Evolutionary conservation across 2,113 vertebrate genomes (phyloP), one percentile per base, ranked within the genome.

Genomic region (Cyanoliseus patagonus): DNA sequence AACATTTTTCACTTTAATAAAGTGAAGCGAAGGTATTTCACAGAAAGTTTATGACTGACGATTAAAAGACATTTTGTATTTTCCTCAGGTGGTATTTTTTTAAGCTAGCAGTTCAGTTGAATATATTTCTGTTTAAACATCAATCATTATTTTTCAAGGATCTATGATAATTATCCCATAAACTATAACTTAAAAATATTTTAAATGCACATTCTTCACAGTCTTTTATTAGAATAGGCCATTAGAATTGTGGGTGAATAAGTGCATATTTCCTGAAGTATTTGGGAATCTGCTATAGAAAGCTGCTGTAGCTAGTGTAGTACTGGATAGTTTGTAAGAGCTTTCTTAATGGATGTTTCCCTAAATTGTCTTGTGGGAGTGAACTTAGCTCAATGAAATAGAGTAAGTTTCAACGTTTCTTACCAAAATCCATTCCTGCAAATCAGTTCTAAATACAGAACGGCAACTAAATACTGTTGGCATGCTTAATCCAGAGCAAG

Each of bases 381-480:
- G 55, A 91, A 82, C 39, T 61, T 64, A 63, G 72, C 47, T 84
- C 84, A 92, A 79, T 94, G 94, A 94, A 96, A 90, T 59, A 84
- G 37, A 93, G 83, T 79, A 88, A 81, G 61, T 83, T 95, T 93
- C 66, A 82, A 49, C 53, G 85, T 92, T 93, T 94, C 83, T 89
- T 92, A 84, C 69, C 17, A 49, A 96, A 92, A 92, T 64, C 83
- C 80, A 69, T 92, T 93, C 69, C 76, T 90, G 68, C 49, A 91
- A 89, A 92, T 88, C 86, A 76, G 57, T 89, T 96, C 94, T 97
- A 95, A 97, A 96, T 96, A 92, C 88, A 92, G 92, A 94, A 86
- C 3, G 0, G 69, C 82, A 91, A 90, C 89, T 83, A 78, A 91
- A 70, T 95, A 51, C 74, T 86, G 70, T 74, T 96, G 96, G 95